Evolutionary conservation across 1,140 invertebrate species (phyloP).

Genomic region (Contarinia nasturtii): DNA sequence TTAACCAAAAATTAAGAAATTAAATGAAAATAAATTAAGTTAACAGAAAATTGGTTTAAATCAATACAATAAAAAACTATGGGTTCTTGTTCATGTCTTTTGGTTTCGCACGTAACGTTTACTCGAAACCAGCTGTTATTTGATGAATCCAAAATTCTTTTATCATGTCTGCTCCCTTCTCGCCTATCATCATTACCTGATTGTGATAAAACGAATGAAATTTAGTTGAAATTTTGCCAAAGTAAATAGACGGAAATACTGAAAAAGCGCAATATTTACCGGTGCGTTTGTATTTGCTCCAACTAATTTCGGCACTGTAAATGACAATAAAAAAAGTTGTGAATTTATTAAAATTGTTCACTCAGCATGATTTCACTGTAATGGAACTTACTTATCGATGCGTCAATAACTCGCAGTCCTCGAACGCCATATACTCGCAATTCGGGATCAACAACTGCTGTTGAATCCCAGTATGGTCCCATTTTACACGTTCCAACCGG

Average conservation of each 20-base stretch:
- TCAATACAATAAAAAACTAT: no score
- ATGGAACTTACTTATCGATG: slow-evolving; percentile 33
- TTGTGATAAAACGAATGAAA: no score
- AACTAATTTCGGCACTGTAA: slow-evolving; percentile 48
- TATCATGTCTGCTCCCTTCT: slow-evolving; percentile 66
- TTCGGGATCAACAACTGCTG: slow-evolving; percentile 73
- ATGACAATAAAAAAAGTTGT: slow-evolving; percentile 11
- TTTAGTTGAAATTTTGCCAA: no score
- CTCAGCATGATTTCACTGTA: no score
- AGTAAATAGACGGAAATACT: no score
- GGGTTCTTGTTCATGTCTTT: no score
- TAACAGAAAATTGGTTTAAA: background rate
- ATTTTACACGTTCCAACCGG: slow-evolving; percentile 83
- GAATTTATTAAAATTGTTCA: no score
- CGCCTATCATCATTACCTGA: slow-evolving; percentile 57
- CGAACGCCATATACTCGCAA: slow-evolving; percentile 59
- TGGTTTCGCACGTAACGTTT: no score
- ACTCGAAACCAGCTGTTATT: no score
- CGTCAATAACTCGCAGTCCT: slow-evolving; percentile 66
- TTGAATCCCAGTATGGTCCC: slow-evolving; percentile 66
- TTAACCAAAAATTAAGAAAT: background rate
- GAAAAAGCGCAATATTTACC: slow-evolving; percentile 8
- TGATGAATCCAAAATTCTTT: slow-evolving; percentile 55
- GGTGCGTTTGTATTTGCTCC: slow-evolving; percentile 73
- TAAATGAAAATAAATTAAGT: slow-evolving; percentile 1